Percentiles rank a stretch among this genome's conserved stretches.
phyloP scores from a whole-genome alignment of 2,888 invertebrate genomes.

The Peribatodes rhomboidaria region DNA sequence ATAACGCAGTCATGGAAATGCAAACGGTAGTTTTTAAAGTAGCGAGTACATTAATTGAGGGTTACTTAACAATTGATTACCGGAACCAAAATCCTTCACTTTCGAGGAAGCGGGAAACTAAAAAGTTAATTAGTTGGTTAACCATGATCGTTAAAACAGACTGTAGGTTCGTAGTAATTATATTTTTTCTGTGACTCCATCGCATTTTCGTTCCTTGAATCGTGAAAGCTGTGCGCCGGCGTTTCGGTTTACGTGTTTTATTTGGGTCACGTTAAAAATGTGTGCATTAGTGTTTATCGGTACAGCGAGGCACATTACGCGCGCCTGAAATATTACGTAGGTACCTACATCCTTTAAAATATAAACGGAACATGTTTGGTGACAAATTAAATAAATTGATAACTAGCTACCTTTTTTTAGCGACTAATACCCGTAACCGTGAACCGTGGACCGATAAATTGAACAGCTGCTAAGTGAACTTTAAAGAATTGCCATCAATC shows the following conservation, averaged over 20 bases:
- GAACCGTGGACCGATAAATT: constrained; percentile 1
- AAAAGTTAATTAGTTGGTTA: constrained; percentile 54
- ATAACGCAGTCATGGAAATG: constrained; percentile 17
- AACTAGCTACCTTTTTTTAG: neutral
- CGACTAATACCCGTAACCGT: neutral
- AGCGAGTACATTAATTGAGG: constrained; percentile 49
- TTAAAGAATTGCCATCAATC: neutral
- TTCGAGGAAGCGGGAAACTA: constrained; percentile 63
- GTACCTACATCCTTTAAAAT: constrained; percentile 24
- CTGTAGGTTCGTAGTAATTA: constrained; percentile 17
- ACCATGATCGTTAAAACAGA: constrained; percentile 51
- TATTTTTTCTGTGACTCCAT: constrained; percentile 11
- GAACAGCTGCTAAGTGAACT: too few relatives aligned
- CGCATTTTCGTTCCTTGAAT: constrained; percentile 45
- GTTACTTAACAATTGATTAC: constrained; percentile 55
- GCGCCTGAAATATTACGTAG: constrained; percentile 23
- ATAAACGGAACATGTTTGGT: constrained; percentile 21
- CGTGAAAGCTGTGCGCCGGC: constrained; percentile 46
- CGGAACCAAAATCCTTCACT: constrained; percentile 67
- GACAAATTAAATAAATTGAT: neutral
- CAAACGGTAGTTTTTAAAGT: constrained; percentile 51
- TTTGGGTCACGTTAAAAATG: constrained; percentile 55
- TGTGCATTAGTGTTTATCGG: constrained; percentile 40
- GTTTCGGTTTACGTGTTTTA: constrained; percentile 45
- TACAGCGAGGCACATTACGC: constrained; percentile 39